phyloP scores from a whole-genome alignment of 2,113 vertebrate species.

The Tinamus guttatus region DNA sequence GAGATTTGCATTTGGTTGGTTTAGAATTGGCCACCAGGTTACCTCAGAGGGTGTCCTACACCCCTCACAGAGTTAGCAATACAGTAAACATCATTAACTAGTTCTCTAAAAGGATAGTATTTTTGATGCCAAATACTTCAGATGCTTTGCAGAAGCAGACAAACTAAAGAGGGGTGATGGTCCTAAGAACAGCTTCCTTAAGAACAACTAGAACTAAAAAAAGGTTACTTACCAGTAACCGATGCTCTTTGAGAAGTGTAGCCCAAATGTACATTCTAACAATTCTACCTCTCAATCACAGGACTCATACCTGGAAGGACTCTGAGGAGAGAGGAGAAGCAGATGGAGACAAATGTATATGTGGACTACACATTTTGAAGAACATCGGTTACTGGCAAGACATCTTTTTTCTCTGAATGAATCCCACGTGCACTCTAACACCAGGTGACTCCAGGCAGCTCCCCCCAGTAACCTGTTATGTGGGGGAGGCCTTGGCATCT shows the following conservation, averaged over 20 bases:
- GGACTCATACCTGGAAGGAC: constrained; percentile 67
- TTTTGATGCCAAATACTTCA: background rate
- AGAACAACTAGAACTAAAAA: constrained; percentile 55
- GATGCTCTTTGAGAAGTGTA: constrained; percentile 62
- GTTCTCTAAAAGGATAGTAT: background rate
- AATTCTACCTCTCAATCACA: constrained; percentile 65
- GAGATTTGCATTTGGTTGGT: background rate
- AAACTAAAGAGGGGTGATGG: background rate
- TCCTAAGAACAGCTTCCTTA: background rate
- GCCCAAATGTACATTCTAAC: constrained; percentile 65
- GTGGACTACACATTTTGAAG: constrained; percentile 53
- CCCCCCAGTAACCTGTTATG: background rate
- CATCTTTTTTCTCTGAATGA: constrained; percentile 2
- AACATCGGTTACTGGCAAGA: constrained; percentile 47
- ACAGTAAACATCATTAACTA: background rate
- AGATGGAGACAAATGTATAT: constrained; percentile 59
- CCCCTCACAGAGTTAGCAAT: background rate
- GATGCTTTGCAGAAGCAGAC: background rate
- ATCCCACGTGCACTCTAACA: background rate
- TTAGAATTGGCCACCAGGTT: background rate
- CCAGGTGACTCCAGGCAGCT: background rate
- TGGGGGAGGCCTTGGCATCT: background rate
- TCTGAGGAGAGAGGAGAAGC: constrained; percentile 73
- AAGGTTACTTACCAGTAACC: constrained; percentile 67
- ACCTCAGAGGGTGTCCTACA: background rate